Evolutionary conservation across 2,888 invertebrate species (phyloP), one percentile per base, ranked within the genome.

Genomic region (Drosophila longiperda): DNA sequence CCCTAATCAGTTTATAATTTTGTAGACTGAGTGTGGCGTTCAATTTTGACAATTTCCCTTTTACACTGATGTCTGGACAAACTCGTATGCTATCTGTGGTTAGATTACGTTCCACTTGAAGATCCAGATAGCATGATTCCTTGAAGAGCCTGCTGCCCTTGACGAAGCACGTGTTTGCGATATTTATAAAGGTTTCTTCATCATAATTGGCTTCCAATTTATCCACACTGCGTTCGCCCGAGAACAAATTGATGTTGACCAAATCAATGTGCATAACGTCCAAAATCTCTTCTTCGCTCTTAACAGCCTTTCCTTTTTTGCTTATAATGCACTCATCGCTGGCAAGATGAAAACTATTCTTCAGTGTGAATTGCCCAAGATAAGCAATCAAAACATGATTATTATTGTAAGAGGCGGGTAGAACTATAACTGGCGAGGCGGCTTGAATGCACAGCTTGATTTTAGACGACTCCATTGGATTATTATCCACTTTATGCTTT

Each of bases 1-100:
- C 98, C 71, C 97, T 95, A 61, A 99, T 95, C 49, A 99, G 94
- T 92, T 96, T 96, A 93, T 98, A 99, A 92, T 98, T 98, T 57
- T 95, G 95, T 57, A 97, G 94, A 93, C 98, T 97, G 66, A 99
- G 93, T 52, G 96, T 95, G 73, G 96, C 96, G 92, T 97, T 96
- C 86, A 99, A 95, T 40, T 97, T 97, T 3, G 98, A 96, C 70
- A 99, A 94, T 36, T 96, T 96, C 26, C 98, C 99, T 73, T 96
- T 96, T 20, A 98, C 94, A 89, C 96, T 96, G 93, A 97, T 95
- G 93, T 98, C 97, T 0, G 99, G 96, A 70, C 94, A 95, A 75
- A 94, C 94, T 80, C 94, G 94, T 52, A 93, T 93, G 54, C 78
- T 77, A 59, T 90, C 94, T 2, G 94, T 94, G 84, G 96, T 95